phyloP scores from a whole-genome alignment of 2,113 vertebrate genomes.

The Mixornis gularis region DNA sequence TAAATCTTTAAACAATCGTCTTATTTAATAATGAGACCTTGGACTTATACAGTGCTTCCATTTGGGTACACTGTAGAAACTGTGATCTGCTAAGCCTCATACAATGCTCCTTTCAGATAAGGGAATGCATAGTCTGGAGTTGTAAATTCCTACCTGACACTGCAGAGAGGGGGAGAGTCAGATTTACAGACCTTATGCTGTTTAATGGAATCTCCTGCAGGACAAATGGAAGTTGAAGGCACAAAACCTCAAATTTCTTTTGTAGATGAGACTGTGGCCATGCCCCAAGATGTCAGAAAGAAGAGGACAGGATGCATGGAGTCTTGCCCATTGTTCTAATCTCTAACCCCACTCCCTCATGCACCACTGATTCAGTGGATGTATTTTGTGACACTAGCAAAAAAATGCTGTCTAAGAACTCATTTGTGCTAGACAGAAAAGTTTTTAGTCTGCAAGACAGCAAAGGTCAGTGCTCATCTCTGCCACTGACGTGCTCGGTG shows the following conservation, averaged over 20 bases:
- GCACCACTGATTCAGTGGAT: neutral
- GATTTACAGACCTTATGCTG: neutral
- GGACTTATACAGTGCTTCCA: neutral
- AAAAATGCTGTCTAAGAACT: neutral
- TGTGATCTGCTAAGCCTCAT: neutral
- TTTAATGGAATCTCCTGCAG: neutral
- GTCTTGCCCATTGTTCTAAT: neutral
- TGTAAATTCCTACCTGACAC: conserved; percentile 24
- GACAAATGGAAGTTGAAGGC: neutral
- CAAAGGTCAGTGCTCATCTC: neutral
- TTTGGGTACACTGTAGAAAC: neutral
- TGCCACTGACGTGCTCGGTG: neutral
- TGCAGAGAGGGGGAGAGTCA: neutral
- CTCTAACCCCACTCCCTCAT: neutral
- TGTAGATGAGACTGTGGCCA: neutral
- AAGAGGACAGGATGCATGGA: neutral
- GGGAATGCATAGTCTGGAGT: neutral
- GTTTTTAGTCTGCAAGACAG: neutral
- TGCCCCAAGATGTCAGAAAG: neutral
- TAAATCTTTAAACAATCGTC: neutral
- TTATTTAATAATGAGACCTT: neutral
- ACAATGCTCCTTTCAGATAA: neutral
- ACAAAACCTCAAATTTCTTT: neutral
- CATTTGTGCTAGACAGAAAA: neutral
- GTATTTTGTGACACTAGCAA: neutral